Base-by-base conservation (phyloP, 64 coral and sea anemone genomes). In the Montipora cactus region DNA sequence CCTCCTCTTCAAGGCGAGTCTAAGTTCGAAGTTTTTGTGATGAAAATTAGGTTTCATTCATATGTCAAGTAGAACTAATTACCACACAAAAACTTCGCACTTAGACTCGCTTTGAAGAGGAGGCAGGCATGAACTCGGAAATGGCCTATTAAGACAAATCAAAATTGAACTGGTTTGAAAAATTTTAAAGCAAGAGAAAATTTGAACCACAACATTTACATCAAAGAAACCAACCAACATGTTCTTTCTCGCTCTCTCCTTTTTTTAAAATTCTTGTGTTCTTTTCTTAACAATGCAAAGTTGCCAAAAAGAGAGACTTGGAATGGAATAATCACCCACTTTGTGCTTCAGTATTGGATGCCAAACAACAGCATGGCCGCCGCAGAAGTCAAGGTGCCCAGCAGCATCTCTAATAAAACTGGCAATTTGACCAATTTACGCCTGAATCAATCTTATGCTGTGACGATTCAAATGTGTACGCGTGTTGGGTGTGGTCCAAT, bases 401-500 rank as follows among this genome's bases (percentile, higher is more conserved):
- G 46, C 46, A 72, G 45, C 67, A 64, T 51, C 8, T 86, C 82
- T 46, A 86, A 71, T 18, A 50, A 13, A 18, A 86, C 62, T 22
- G 66, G 44, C 82, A 86, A 44, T 22, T 9, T 86, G 47, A 86
- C 19, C 3, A 6, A 50, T n/a, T 47, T 86, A 86, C 64, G 5
- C 3, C 7, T 21, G 14, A 16, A 86, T 12, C 45, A 49, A 64
- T n/a, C 16, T 9, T 86, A 86, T 48, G 46, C 18, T 47, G 82
- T 86, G 9, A 47, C 0, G 15, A 64, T 68, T 19, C 3, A 52
- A 5, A 86, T 86, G 62, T 86, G 82, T 50, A 86, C 82, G 8
- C 62, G 82, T 71, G 47, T 48, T 47, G 82, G 82, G 64, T 86
- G 82, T 86, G 82, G 82, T 23, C 82, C 64, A n/a, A 4, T 7